Percentiles rank a stretch among this genome's conserved stretches.
Conservation (phyloP, 2,797 vertebrate genomes). For the Urophycis tenuis region DNA sequence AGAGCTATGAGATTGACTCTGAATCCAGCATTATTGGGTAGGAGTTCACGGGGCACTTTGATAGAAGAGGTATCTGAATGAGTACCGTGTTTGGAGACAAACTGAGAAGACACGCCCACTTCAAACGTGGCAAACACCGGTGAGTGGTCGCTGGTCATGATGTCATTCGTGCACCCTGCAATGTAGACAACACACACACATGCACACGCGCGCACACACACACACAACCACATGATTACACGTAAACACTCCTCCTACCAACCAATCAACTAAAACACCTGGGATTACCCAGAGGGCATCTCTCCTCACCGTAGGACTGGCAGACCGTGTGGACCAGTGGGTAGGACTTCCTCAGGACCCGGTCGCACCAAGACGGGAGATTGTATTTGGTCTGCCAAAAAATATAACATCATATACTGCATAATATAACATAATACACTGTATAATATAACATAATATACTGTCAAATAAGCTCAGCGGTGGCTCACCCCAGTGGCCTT, state of each 20-base stretch:
- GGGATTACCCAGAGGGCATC: not conserved
- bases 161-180: constrained; percentile 89
- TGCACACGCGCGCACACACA: not conserved
- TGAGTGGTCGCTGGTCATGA: constrained; percentile 95
- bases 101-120: constrained; percentile 94
- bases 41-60: not conserved
- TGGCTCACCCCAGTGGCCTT: constrained; percentile 92
- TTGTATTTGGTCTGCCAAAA: constrained; percentile 91
- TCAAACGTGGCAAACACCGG: constrained; percentile 96
- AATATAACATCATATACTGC: constrained; percentile 6
- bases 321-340: constrained; percentile 90
- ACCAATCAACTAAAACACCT: not conserved
- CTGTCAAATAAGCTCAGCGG: too few relatives aligned
- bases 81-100: constrained; percentile 92
- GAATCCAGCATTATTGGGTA: not conserved
- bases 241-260: not conserved
- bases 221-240: not conserved
- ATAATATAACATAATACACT: too few relatives aligned
- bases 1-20: not conserved
- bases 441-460: too few relatives aligned
- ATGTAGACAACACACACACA: constrained; percentile 4
- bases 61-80: not conserved
- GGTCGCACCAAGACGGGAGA: constrained; percentile 97
- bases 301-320: constrained; percentile 90
- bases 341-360: constrained; percentile 93